Evolutionary conservation across 2,888 invertebrate genomes (phyloP).

Genomic region (Diarsia mendica): DNA sequence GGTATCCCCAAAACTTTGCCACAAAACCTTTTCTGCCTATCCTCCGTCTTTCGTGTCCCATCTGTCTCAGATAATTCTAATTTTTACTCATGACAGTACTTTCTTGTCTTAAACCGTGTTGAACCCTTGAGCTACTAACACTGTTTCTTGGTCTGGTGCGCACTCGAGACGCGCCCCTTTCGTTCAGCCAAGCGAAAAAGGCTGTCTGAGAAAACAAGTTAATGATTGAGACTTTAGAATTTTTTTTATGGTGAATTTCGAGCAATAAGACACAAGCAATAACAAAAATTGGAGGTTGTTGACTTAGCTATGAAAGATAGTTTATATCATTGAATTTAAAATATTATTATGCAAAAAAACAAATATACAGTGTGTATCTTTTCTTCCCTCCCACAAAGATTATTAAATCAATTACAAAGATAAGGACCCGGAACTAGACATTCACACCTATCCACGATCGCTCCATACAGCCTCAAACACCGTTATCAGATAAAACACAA

Average conservation of each 20-base stretch:
- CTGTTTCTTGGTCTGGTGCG: conserved; percentile 23
- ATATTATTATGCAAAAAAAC: too few species aligned
- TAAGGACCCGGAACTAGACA: conserved; percentile 50
- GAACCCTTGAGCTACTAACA: conserved; percentile 46
- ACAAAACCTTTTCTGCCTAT: not conserved
- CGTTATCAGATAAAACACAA: conserved; percentile 50
- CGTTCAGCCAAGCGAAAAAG: conserved; percentile 32
- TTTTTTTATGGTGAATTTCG: too few species aligned
- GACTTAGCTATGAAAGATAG: not conserved
- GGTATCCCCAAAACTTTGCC: not conserved
- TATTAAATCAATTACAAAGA: conserved; percentile 6
- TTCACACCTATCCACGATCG: conserved; percentile 16
- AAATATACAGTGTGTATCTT: conserved; percentile 1
- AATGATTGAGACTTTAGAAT: not conserved
- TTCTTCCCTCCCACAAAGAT: conserved; percentile 6
- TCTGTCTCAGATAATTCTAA: not conserved
- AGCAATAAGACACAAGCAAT: too few species aligned
- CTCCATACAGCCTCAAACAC: conserved; percentile 24
- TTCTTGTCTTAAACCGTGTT: not conserved
- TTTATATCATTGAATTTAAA: not conserved
- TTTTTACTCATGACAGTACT: not conserved
- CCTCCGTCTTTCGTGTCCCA: not conserved
- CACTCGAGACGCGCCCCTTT: conserved; percentile 12
- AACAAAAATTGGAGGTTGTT: not conserved
- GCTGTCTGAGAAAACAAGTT: conserved; percentile 13